These are phyloP conservation scores for Thera obeliscata DNA, from an alignment of 2,888 invertebrate species.

Conservation along the genomic window DNA sequence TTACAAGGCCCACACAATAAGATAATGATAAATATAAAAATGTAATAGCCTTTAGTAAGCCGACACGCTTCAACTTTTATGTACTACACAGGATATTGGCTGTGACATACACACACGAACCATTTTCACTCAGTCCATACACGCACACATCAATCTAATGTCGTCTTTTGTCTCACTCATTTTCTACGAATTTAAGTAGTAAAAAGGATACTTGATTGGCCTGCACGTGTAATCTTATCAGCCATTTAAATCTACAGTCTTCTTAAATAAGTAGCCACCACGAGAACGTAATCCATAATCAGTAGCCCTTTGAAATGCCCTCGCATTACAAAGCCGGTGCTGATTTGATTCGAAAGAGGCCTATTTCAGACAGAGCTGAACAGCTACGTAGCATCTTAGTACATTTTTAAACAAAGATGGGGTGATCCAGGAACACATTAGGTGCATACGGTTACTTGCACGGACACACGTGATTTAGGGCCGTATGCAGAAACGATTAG, in stretches of 20 bases:
- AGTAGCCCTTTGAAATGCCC: constrained; percentile 27
- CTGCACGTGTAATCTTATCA: constrained; percentile 24
- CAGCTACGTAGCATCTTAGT: background rate
- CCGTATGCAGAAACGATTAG: no score
- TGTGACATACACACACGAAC: constrained; percentile 10
- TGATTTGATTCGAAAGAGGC: constrained; percentile 13
- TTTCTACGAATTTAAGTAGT: constrained; percentile 22
- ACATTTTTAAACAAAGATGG: no score
- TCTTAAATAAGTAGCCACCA: constrained; percentile 32
- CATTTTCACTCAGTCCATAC: constrained; percentile 25
- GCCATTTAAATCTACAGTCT: constrained; percentile 35
- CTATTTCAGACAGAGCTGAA: constrained; percentile 23
- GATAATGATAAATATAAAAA: constrained; percentile 11
- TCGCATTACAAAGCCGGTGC: constrained; percentile 28
- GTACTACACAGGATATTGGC: constrained; percentile 20
- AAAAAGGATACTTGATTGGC: constrained; percentile 24
- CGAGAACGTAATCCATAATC: constrained; percentile 26
- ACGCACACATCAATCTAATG: constrained; percentile 29
- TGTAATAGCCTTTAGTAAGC: background rate
- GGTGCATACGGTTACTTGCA: no score
- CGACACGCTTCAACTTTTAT: constrained; percentile 16
- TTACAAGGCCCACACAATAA: background rate
- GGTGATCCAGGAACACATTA: no score
- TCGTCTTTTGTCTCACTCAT: constrained; percentile 13
- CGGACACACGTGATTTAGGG: no score